These are phyloP conservation scores for Aythya baeri DNA, from an alignment of 2,113 vertebrate genomes.

Conservation along the genomic window DNA sequence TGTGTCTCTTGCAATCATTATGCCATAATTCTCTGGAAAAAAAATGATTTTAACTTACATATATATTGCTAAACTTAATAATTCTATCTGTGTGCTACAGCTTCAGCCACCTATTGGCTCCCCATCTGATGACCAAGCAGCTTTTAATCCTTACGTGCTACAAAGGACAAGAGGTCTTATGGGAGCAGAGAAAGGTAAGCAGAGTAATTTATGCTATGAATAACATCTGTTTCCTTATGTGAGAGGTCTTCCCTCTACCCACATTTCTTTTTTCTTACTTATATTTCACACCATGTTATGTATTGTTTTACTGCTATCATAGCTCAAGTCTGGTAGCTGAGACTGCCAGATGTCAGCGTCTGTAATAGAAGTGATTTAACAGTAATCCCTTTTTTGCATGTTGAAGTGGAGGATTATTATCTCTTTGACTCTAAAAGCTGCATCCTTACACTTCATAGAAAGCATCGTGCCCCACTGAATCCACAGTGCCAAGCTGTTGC, in stretches of 20 bases:
- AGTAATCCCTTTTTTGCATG: neutral
- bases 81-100: conserved; percentile 54
- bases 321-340: neutral
- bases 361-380: neutral
- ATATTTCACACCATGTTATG: neutral
- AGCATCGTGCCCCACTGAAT: neutral
- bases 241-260: neutral
- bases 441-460: neutral
- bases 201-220: neutral
- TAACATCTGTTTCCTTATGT: neutral
- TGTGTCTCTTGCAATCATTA: neutral
- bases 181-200: conserved; percentile 62
- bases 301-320: neutral
- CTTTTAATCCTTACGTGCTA: conserved; percentile 74
- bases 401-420: neutral
- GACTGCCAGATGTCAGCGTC: neutral
- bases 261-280: neutral
- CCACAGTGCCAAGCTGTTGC: neutral
- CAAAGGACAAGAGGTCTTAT: neutral
- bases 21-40: neutral
- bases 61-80: neutral
- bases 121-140: conserved; percentile 31
- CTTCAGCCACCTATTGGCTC: neutral
- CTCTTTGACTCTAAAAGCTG: neutral
- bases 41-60: neutral